Evolutionary conservation across 2,888 invertebrate genomes (phyloP), one percentile per base, ranked within the genome.

Genomic region (Balanococcus diminutus): DNA sequence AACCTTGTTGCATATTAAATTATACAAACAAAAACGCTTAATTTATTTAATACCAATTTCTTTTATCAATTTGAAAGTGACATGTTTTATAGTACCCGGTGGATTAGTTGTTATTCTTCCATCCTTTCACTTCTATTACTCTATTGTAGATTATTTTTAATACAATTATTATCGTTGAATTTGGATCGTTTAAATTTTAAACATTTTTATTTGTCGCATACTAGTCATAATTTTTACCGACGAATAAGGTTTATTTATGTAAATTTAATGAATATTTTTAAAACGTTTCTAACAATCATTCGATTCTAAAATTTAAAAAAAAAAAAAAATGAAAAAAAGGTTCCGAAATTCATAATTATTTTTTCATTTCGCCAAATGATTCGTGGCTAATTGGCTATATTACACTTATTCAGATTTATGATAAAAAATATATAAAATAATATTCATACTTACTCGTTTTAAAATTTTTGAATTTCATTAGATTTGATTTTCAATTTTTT

Each of bases 201-300:
- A 19, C 11, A 67, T 67, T 67, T 28, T 67, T 51, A 67, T 28
- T 67, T 67, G 28, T 67, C 61, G 61, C 61, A 67, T 67, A 67
- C 61, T 67, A 67, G 61, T 67, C 61, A 67, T 25, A 28, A 25
- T 67, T 67, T 67, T 67, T 67, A 67, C 61, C 61, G 61, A 67
- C 28, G 25, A 67, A 28, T 67, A 67, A 67, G 61, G 4, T 67
- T 25, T 19, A 51, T 51, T n/a, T 51, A 51, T 51, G 3, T 25
- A 25, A 67, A 67, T 67, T 67, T 11, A 9, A 67, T 28, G 9
- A 25, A 25, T 67, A 2, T 28, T 25, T 25, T 67, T 25, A 28
- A 25, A 9, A 25, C 11, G 11, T 22, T 67, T 22, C 14, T 14
- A 28, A 5, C 61, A 67, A 67, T 22, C 28, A 11, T 67, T 67